These are phyloP conservation scores for Helicorthomorpha holstii DNA, from an alignment of 1,140 invertebrate genomes.

Conservation along the genomic window DNA sequence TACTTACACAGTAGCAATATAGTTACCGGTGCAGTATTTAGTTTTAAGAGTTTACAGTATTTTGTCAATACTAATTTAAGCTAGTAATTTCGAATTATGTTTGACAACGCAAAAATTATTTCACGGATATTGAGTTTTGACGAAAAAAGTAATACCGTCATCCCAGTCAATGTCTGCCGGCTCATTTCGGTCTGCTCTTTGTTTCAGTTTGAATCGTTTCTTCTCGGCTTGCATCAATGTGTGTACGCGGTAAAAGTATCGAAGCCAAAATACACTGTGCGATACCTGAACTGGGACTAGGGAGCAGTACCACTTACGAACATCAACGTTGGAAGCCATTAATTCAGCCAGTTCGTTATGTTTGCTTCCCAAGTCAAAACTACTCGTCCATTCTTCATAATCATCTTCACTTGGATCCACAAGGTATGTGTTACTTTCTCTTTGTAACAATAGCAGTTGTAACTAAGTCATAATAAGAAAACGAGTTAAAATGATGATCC, in stretches of 20 bases:
- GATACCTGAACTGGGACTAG: conserved; percentile 27
- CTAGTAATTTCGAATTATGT: too few species aligned
- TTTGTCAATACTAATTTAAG: too few species aligned
- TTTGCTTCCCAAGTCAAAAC: conserved; percentile 25
- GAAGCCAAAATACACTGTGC: conserved; percentile 31
- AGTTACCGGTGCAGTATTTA: too few species aligned
- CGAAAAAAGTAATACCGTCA: conserved; percentile 15
- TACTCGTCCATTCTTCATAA: conserved; percentile 26
- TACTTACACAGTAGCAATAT: too few species aligned
- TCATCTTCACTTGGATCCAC: conserved; percentile 25
- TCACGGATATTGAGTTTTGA: background rate
- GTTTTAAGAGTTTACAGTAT: too few species aligned
- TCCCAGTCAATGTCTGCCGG: conserved; percentile 14
- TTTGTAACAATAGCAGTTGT: conserved; percentile 26
- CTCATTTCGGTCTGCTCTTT: conserved; percentile 10
- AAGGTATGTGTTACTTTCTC: conserved; percentile 28
- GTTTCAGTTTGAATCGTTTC: conserved; percentile 22
- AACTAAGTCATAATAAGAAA: too few species aligned
- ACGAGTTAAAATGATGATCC: background rate
- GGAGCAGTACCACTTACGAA: conserved; percentile 27
- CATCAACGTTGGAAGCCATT: conserved; percentile 26
- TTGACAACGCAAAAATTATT: too few species aligned
- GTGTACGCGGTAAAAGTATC: conserved; percentile 31
- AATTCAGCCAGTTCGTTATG: conserved; percentile 30
- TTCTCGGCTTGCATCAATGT: conserved; percentile 25